A percentile compares a stretch with the other conserved stretches of the same genome.
Conservation (phyloP, 1,140 invertebrate genomes). For the Caenorhabditis briggsae region DNA sequence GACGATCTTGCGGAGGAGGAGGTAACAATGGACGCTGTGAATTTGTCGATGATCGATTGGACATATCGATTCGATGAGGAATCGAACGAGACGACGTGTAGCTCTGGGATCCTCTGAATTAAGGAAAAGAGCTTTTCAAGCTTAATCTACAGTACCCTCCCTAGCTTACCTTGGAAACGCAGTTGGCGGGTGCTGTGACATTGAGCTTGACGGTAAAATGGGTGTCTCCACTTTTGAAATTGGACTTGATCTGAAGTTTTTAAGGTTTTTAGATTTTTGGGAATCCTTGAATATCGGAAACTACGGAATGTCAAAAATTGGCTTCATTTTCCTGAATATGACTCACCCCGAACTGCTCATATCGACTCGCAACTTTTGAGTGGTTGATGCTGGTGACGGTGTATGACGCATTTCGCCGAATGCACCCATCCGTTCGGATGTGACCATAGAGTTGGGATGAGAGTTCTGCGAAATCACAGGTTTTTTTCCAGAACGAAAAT, state of each 20-base stretch:
- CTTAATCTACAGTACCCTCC: background rate
- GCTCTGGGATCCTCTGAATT: conserved; percentile 11
- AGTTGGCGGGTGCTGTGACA: conserved; percentile 20
- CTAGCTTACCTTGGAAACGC: background rate
- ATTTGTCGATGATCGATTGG: conserved; percentile 1
- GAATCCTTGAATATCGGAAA: too few relatives aligned
- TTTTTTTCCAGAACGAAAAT: background rate
- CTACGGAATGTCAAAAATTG: background rate
- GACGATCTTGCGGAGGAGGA: conserved; percentile 13
- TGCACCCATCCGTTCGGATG: conserved; percentile 59
- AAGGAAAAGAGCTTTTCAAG: background rate
- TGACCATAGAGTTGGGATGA: background rate
- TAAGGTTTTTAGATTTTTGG: too few relatives aligned
- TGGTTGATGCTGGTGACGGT: background rate
- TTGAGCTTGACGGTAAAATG: conserved; percentile 27
- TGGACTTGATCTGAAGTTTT: conserved; percentile 16
- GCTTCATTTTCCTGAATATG: background rate
- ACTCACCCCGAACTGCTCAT: conserved; percentile 49
- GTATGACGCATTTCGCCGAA: conserved; percentile 58
- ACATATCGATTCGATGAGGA: background rate
- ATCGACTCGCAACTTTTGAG: conserved; percentile 42
- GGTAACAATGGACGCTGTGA: background rate
- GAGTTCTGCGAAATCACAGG: background rate
- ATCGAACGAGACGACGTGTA: background rate
- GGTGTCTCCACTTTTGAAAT: conserved; percentile 45